phyloP scores from a whole-genome alignment of 2,113 vertebrate species.

The Carassius carassius region DNA sequence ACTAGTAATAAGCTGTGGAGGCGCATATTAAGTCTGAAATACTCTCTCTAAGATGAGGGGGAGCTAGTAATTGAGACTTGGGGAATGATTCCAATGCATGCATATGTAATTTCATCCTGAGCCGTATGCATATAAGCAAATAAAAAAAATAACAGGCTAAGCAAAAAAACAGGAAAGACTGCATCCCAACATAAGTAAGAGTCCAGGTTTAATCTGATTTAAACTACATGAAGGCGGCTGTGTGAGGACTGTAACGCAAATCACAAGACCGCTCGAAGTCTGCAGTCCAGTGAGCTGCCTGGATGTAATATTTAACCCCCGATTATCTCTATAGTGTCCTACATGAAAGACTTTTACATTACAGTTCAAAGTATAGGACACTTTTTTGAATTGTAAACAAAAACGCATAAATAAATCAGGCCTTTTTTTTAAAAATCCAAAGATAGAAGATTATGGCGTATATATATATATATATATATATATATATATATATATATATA shows the following conservation, averaged over 20 bases:
- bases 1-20: background rate
- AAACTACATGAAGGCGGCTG: slow-evolving; percentile 43
- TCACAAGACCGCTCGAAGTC: slow-evolving; percentile 63
- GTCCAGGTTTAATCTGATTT: slow-evolving; percentile 60
- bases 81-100: too few species aligned
- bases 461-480: too few species aligned
- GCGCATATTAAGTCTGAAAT: background rate
- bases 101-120: background rate
- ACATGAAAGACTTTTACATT: background rate
- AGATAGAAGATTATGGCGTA: background rate
- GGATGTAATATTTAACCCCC: background rate
- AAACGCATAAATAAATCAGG: background rate
- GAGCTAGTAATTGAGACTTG: too few species aligned
- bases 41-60: background rate
- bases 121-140: background rate
- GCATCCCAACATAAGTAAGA: slow-evolving; percentile 31
- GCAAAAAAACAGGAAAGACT: slow-evolving; percentile 24
- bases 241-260: slow-evolving; percentile 65
- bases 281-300: background rate
- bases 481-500: too few species aligned
- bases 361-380: background rate
- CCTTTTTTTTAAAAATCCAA: background rate
- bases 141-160: background rate
- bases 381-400: background rate
- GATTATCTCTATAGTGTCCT: background rate